phyloP scores from a whole-genome alignment of 1,140 invertebrate species.

The Orius insidiosus region DNA sequence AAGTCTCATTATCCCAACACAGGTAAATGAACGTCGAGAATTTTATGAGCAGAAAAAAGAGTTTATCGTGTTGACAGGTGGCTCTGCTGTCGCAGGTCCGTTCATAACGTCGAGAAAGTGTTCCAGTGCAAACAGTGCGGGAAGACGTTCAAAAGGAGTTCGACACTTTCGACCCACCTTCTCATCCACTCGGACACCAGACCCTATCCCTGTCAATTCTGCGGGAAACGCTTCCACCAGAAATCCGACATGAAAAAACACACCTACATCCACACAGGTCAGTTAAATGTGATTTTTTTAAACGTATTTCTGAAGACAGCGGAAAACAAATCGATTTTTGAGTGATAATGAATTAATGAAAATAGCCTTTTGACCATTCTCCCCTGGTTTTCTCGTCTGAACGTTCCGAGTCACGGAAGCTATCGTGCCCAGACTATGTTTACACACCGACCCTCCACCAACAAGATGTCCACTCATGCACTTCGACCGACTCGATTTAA shows the following conservation, averaged over 20 bases:
- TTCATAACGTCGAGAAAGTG: slow-evolving; percentile 85
- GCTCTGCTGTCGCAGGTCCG: slow-evolving; percentile 43
- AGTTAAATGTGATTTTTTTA: no score
- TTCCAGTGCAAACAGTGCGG: slow-evolving; percentile 93
- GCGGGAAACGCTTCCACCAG: slow-evolving; percentile 97
- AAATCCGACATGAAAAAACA: slow-evolving; percentile 99
- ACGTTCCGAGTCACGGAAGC: no score
- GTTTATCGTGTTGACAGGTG: slow-evolving; percentile 15
- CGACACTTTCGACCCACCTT: slow-evolving; percentile 92
- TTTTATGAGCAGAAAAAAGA: not conserved
- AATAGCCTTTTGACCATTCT: no score
- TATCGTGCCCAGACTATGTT: no score
- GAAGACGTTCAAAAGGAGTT: slow-evolving; percentile 94
- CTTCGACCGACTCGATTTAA: no score
- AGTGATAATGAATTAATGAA: no score
- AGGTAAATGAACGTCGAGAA: slow-evolving; percentile 33
- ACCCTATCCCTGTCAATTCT: slow-evolving; percentile 89
- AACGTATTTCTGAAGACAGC: no score
- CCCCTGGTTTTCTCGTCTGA: no score
- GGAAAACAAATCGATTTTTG: no score
- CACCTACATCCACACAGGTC: slow-evolving; percentile 98
- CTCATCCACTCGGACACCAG: slow-evolving; percentile 96
- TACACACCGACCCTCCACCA: no score
- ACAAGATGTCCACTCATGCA: no score
- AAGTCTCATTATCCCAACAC: slow-evolving; percentile 88